phyloP scores from a whole-genome alignment of 2,113 vertebrate species.

The Stictonetta naevosa region DNA sequence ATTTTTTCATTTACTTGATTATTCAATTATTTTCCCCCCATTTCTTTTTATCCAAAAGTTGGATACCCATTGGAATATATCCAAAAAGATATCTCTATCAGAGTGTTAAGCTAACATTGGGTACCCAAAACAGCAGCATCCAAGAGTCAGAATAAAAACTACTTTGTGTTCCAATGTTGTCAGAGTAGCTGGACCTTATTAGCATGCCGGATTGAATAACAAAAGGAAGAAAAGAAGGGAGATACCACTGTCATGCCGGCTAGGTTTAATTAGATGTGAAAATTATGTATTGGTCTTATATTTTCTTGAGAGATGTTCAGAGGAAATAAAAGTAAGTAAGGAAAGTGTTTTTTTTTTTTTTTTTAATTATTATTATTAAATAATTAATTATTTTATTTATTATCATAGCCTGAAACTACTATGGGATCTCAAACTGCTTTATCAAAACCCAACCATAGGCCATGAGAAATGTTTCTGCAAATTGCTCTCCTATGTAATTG shows the following conservation, averaged over 20 bases:
- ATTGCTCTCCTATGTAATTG: background rate
- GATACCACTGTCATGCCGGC: rapidly evolving
- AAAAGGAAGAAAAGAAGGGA: background rate
- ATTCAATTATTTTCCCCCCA: rapidly evolving
- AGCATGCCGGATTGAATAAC: background rate
- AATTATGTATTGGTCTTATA: background rate
- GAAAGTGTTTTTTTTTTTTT: background rate
- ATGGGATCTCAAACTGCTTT: background rate
- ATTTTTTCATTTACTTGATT: background rate
- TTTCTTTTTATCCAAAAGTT: background rate
- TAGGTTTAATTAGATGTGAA: background rate
- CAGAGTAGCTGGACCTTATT: background rate
- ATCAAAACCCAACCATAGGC: background rate
- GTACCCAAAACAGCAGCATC: background rate
- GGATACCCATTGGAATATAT: background rate
- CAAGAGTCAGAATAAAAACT: background rate
- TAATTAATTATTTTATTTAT: too few relatives aligned
- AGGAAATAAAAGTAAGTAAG: background rate
- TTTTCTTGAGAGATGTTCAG: background rate
- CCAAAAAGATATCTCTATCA: background rate
- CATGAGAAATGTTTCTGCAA: background rate
- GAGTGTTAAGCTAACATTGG: background rate
- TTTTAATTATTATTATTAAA: too few relatives aligned
- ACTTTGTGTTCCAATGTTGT: background rate
- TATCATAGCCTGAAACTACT: background rate